Evolutionary conservation across 1,140 invertebrate species (phyloP).

Genomic region (Leptinotarsa lineolata): DNA sequence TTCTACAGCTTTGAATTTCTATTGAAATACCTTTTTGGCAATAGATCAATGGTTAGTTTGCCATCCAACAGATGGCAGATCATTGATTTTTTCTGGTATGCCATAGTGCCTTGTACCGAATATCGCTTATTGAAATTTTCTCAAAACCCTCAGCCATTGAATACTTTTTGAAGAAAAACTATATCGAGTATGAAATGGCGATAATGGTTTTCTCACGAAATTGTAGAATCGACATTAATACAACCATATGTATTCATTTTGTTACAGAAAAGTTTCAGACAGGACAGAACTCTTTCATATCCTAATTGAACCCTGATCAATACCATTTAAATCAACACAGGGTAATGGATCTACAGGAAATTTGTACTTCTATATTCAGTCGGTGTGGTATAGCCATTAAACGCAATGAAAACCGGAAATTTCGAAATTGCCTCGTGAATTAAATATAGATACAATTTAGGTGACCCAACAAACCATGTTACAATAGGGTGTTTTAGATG

Average conservation of each 20-base stretch:
- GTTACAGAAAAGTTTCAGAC: background rate
- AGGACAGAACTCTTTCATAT: background rate
- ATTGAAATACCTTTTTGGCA: too few relatives aligned
- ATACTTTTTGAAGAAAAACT: too few relatives aligned
- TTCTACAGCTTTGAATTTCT: too few relatives aligned
- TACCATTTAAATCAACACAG: slow-evolving; percentile 16
- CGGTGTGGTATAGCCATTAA: slow-evolving; percentile 19
- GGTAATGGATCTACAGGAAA: slow-evolving; percentile 21
- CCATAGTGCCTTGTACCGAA: too few relatives aligned
- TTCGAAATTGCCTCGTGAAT: slow-evolving; percentile 26
- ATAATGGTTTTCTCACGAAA: too few relatives aligned
- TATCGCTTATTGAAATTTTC: too few relatives aligned
- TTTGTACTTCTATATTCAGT: slow-evolving; percentile 13
- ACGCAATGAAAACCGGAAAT: slow-evolving; percentile 26
- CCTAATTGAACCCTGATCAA: slow-evolving; percentile 6
- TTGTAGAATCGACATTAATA: too few relatives aligned
- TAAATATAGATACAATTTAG: slow-evolving; percentile 22
- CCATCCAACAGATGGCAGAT: too few relatives aligned
- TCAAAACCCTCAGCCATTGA: too few relatives aligned
- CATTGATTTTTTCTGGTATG: too few relatives aligned
- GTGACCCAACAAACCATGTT: background rate
- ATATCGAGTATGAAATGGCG: too few relatives aligned
- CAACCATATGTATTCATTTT: background rate
- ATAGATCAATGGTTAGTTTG: too few relatives aligned
- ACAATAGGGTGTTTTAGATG: slow-evolving; percentile 3